Evolutionary conservation across 2,888 invertebrate species (phyloP), one percentile per base, ranked within the genome.

Genomic region (Frankliniella fusca): DNA sequence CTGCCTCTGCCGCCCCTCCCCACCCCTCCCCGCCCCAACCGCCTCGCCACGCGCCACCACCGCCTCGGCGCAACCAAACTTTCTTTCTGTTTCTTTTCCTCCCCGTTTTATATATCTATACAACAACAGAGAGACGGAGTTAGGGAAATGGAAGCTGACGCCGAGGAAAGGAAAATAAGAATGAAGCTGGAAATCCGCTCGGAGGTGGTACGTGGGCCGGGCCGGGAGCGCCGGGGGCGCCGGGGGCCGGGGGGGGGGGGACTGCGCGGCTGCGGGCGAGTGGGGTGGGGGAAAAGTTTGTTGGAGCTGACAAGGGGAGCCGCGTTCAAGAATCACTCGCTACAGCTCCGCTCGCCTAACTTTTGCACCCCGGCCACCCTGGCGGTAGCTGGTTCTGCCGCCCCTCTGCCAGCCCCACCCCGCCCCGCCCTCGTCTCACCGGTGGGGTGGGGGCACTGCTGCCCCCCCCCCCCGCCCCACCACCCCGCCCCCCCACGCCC

Each of bases 111-210:
- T 76, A 76, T 76, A 76, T 76, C 23, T 76, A 76, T 76, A 76
- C 27, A 76, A 76, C 70, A 76, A 76, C 54, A 76, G 23, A 76
- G 70, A 76, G 23, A 76, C 70, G 70, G 70, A 76, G 70, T 76
- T 76, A 76, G 70, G 70, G 70, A 76, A 76, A 76, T 76, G 70
- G 70, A 76, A 76, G 70, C 70, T 76, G 70, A 76, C 70, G 70
- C 23, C 27, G 70, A 12, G 70, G 70, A 76, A 27, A 76, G 70
- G 70, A 23, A 76, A 76, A 76, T 76, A 76, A 76, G 70, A 76
- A 54, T 54, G 54, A 54, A 20, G 54, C 18, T 54, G 54, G 54
- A 54, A 54, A 54, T 54, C 54, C 54, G 18, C 38, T 12, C 61
- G 61, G 61, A n/a, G 70, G 70, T 20, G 54, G 54, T 54, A 54